Percentiles rank a stretch among this genome's conserved stretches.
Conservation (phyloP, 2,113 vertebrate species). For the Lathamus discolor region DNA sequence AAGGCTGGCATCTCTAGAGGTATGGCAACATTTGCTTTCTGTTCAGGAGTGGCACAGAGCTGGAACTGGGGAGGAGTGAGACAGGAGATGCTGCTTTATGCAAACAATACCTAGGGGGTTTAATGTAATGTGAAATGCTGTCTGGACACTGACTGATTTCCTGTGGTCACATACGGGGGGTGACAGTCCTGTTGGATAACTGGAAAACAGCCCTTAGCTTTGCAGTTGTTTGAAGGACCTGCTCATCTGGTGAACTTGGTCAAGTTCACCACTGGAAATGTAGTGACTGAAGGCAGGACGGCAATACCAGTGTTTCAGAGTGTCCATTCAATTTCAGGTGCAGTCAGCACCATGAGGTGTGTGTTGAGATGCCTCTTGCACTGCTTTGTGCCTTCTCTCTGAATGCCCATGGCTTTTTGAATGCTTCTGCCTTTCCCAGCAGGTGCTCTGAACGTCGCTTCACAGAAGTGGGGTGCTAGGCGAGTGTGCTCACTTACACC, state of each 20-base stretch:
- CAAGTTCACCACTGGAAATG: background rate
- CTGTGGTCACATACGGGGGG: background rate
- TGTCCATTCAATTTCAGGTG: background rate
- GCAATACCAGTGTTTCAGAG: background rate
- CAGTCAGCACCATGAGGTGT: accelerated
- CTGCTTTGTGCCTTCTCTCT: background rate
- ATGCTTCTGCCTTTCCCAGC: background rate
- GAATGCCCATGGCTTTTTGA: accelerated
- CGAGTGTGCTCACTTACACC: background rate
- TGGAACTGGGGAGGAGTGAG: background rate
- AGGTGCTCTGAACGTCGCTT: background rate
- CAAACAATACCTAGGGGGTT: background rate
- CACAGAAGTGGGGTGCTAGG: accelerated
- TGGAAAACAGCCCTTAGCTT: background rate
- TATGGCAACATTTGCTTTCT: background rate
- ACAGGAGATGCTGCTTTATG: background rate
- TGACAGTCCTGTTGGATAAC: background rate
- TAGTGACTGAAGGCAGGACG: background rate
- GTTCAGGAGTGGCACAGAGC: background rate
- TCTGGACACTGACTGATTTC: background rate
- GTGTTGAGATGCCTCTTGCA: background rate
- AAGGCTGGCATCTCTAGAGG: background rate
- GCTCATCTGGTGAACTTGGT: background rate
- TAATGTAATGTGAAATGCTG: background rate
- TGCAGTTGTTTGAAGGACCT: background rate